Evolutionary conservation across 2,797 vertebrate species (phyloP).

Genomic region (Coreius guichenoti): DNA sequence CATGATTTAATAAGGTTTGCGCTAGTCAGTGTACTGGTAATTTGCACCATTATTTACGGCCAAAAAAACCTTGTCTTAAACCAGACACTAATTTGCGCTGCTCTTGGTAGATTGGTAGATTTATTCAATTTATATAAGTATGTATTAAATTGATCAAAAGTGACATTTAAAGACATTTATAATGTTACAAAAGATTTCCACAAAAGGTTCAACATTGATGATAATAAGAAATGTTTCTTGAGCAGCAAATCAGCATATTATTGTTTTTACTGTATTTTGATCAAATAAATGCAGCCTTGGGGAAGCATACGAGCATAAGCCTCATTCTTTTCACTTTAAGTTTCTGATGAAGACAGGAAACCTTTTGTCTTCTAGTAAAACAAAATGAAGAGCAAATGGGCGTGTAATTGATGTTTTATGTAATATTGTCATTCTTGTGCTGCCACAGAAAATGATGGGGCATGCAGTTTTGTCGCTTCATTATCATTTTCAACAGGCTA

Average conservation of each 20-base stretch:
- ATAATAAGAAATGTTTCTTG: not conserved
- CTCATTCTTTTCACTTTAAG: not conserved
- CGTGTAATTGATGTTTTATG: conserved; percentile 13
- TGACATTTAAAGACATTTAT: not conserved
- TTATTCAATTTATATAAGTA: not conserved
- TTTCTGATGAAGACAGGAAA: not conserved
- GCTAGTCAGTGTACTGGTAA: too few relatives aligned
- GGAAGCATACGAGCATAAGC: not conserved
- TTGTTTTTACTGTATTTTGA: not conserved
- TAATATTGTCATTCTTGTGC: not conserved
- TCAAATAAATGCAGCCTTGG: not conserved
- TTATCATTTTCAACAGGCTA: not conserved
- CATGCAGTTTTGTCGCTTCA: not conserved
- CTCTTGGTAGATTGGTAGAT: too few relatives aligned
- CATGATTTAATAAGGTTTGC: too few relatives aligned
- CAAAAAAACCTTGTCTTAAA: too few relatives aligned
- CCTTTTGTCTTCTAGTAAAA: not conserved
- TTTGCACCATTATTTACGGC: too few relatives aligned
- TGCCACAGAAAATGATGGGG: not conserved
- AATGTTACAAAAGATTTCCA: not conserved
- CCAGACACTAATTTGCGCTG: too few relatives aligned
- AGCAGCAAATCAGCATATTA: not conserved
- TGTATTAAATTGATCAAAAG: not conserved
- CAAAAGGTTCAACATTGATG: not conserved
- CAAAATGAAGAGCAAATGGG: not conserved